Conservation (phyloP, 1,140 invertebrate species). For the Himalopsyche phryganea region DNA sequence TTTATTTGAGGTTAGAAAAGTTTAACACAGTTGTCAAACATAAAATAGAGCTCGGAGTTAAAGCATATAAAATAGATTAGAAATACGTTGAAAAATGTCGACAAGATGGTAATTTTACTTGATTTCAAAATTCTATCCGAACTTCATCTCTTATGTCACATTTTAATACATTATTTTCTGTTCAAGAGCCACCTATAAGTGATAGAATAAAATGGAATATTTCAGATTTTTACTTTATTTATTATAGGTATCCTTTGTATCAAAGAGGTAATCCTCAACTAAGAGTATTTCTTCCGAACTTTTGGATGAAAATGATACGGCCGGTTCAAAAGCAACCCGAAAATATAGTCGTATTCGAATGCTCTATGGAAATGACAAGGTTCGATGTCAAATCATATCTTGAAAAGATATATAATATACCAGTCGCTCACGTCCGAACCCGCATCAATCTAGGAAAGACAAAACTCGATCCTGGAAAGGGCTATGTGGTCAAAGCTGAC, state of each 20-base stretch:
- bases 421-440: conserved; percentile 69
- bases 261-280: conserved; percentile 86
- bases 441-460: conserved; percentile 64
- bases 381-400: conserved; percentile 88
- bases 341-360: conserved; percentile 79
- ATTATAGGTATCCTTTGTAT: conserved; percentile 76
- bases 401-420: conserved; percentile 89
- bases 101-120: too few relatives aligned
- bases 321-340: conserved; percentile 59
- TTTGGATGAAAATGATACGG: conserved; percentile 88
- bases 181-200: too few relatives aligned
- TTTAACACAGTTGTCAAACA: too few relatives aligned
- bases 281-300: conserved; percentile 86
- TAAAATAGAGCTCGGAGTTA: too few relatives aligned
- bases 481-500: conserved; percentile 75
- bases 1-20: too few relatives aligned
- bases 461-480: conserved; percentile 48
- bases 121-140: too few relatives aligned
- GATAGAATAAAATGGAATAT: too few relatives aligned
- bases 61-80: too few relatives aligned
- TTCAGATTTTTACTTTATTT: too few relatives aligned
- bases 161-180: too few relatives aligned
- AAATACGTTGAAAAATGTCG: too few relatives aligned
- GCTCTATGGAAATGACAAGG: conserved; percentile 86
- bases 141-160: too few relatives aligned